Evolutionary conservation across 2,113 vertebrate species (phyloP), one percentile per base, ranked within the genome.

Genomic region (Lycaon pictus): DNA sequence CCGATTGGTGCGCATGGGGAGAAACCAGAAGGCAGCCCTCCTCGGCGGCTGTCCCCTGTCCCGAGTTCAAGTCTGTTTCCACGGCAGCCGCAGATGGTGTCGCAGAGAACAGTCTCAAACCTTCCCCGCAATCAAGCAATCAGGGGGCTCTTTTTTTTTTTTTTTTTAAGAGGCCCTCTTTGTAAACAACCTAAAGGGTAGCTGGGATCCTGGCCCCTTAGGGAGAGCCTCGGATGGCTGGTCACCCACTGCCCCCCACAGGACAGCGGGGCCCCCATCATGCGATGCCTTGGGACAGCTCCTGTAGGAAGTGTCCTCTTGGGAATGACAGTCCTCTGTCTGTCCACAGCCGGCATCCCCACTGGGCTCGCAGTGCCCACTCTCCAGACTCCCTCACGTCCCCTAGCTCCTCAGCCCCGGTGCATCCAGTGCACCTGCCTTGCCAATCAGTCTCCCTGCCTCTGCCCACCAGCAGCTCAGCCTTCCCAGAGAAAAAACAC

Each of bases 91-190:
- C 51, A 51, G 25, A 85, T 83, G 56, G 63, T 83, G 37, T 27
- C 65, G 96, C 97, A 97, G 72, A 65, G 81, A 89, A 95, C 74
- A 48, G n/a, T 48, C 90, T 87, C 58, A 22, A 94, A 29, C 1
- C 48, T 77, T 92, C 97, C 97, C 90, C 71, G 93, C 51, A 76
- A 2, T 92, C 80, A 79, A 43, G 43, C 43, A 43, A 43, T 43
- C 43, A 43, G 1, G 43, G 7, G 43, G 43, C 43, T 43, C 43
- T 43, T 7, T 43, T 43, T 43, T 43, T 43, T 43, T 43, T 43
- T 43, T 43, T 43, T 43, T 43, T 43, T 43, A 43, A 95, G 32
- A 77, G 35, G n/a, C 1, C 5, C 23, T 96, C 69, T 97, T 81
- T 32, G 32, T 71, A 83, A 37, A 51, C 13, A 71, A 8, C 7